Base-by-base conservation (phyloP, 2,888 invertebrate species). In the Parelbella ahira region DNA sequence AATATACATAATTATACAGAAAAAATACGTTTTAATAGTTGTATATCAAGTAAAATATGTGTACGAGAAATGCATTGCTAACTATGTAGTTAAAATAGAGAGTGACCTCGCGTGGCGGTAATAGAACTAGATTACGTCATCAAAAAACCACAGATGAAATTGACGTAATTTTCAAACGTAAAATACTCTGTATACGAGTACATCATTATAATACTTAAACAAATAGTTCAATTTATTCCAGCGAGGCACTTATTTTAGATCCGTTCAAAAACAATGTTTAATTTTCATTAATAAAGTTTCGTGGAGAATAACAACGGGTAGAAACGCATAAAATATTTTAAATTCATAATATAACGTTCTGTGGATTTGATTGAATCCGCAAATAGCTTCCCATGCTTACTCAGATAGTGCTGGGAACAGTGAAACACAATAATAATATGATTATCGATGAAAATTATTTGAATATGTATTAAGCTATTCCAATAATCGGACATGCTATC, bases 321-420 rank as follows among this genome's bases (percentile, higher is more conserved):
- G 2, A 19, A 15, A 7, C 12, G n/a, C 8, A 27, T 18, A 33
- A 41, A 33, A 41, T 23, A 36, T 36, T 43, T 29, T 19, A 28
- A 64, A 50, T 66, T 59, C 67, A 75, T 77, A 72, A 71, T 68
- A 80, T 74, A 71, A 77, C 68, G 64, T 77, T 77, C 65, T 68
- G 73, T 68, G 67, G 73, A 76, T 79, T 82, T 82, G 82, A 84
- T 86, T 81, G 76, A 81, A 81, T 75, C 77, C 76, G 75, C 82
- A 81, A 82, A 83, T 80, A 80, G 73, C 73, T 80, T 83, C 79
- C 73, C 78, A 79, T 80, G 69, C 71, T 65, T 66, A 66, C 56
- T 47, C 47, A 36, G 47, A 18, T 57, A 76, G 67, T 59, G 68
- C 54, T 58, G 69, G 50, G 50, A 11, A 21, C 8, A 36, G 11